A percentile compares a stretch with the other conserved stretches of the same genome.
These are phyloP conservation scores for Venustaconcha ellipsiformis DNA, from an alignment of 1,140 invertebrate species.

Conservation along the genomic window DNA sequence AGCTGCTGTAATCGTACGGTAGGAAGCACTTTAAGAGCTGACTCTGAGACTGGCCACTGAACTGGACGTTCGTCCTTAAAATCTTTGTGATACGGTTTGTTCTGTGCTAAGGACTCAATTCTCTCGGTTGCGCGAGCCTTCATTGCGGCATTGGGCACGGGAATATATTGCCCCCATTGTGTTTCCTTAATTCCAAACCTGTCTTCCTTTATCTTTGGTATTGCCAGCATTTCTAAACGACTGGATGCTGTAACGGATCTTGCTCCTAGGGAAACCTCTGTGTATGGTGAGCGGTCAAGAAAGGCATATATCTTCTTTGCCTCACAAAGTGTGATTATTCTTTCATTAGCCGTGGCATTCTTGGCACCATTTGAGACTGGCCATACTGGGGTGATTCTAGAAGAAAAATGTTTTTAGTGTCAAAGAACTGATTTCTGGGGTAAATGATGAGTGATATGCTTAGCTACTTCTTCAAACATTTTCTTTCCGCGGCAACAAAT, in stretches of 20 bases:
- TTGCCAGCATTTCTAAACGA: slow-evolving; percentile 40
- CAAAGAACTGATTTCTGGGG: slow-evolving; percentile 7
- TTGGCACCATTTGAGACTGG: slow-evolving; percentile 45
- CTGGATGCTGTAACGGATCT: slow-evolving; percentile 31
- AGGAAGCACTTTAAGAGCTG: slow-evolving; percentile 54
- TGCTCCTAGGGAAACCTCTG: slow-evolving; percentile 37
- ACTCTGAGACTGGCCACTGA: slow-evolving; percentile 48
- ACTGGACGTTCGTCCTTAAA: slow-evolving; percentile 50
- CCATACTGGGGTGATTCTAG: slow-evolving; percentile 54
- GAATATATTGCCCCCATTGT: slow-evolving; percentile 43
- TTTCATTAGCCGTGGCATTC: slow-evolving; percentile 38
- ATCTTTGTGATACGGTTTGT: slow-evolving; percentile 43
- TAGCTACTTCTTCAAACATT: neutral
- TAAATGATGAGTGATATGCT: slow-evolving; percentile 2
- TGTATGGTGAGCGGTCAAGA: slow-evolving; percentile 51
- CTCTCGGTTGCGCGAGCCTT: slow-evolving; percentile 34
- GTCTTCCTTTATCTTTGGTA: slow-evolving; percentile 40
- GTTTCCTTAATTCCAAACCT: slow-evolving; percentile 38
- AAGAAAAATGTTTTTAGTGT: slow-evolving; percentile 12
- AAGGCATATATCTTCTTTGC: slow-evolving; percentile 40
- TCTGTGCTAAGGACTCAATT: slow-evolving; percentile 48
- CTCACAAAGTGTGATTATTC: slow-evolving; percentile 37
- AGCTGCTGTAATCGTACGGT: slow-evolving; percentile 56
- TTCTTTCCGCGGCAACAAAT: no score
- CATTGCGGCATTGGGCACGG: slow-evolving; percentile 38